A percentile compares a stretch with the other conserved stretches of the same genome.
phyloP scores from a whole-genome alignment of 2,888 invertebrate genomes.

The Therioaphis trifolii region DNA sequence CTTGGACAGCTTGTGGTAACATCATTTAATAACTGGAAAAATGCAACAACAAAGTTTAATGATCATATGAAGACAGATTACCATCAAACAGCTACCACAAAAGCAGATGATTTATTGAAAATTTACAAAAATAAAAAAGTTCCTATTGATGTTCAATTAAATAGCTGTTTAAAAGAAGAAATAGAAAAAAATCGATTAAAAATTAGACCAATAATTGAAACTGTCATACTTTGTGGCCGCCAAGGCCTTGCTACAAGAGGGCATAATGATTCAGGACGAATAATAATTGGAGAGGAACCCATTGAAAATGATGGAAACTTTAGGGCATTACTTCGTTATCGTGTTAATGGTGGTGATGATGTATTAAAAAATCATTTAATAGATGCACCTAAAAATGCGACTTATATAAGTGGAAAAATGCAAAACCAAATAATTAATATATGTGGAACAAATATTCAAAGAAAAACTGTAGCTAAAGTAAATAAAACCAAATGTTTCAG shows the following conservation, averaged over 20 bases:
- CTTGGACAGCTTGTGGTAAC: not conserved
- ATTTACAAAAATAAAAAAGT: conserved; percentile 4
- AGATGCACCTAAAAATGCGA: conserved; percentile 63
- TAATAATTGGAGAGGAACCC: conserved; percentile 36
- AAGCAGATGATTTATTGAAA: not conserved
- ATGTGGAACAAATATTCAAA: conserved; percentile 60
- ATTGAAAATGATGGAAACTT: conserved; percentile 65
- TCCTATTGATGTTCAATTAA: conserved; percentile 28
- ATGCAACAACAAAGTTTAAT: conserved; percentile 27
- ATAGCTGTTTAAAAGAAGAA: not conserved
- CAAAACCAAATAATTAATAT: conserved; percentile 65
- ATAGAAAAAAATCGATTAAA: conserved; percentile 5
- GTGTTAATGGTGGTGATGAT: conserved; percentile 65
- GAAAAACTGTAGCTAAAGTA: conserved; percentile 62
- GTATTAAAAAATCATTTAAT: conserved; percentile 64
- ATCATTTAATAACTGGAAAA: conserved; percentile 46
- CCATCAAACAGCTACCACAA: conserved; percentile 18
- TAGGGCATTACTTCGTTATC: conserved; percentile 65
- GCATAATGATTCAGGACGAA: conserved; percentile 65
- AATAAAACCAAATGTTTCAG: conserved; percentile 62
- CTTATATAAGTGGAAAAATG: conserved; percentile 64
- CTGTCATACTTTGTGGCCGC: conserved; percentile 64
- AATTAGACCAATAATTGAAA: conserved; percentile 27
- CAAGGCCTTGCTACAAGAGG: conserved; percentile 66
- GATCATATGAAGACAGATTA: conserved; percentile 40